Evolutionary conservation across 2,797 vertebrate species (phyloP).

Genomic region (Acanthornis magna): DNA sequence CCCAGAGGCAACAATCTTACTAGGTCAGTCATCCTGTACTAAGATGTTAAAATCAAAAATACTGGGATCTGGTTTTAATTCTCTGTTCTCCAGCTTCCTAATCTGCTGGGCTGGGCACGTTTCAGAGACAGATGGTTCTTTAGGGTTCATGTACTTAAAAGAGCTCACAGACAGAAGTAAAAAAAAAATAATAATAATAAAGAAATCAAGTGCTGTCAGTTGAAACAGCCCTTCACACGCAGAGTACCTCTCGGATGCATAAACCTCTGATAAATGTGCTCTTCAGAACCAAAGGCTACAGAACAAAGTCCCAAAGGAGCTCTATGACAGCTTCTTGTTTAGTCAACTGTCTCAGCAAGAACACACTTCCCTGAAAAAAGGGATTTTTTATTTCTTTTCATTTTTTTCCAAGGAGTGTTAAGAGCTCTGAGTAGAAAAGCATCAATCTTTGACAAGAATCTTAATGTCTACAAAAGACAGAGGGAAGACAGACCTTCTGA

Average conservation of each 20-base stretch:
- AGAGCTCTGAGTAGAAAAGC: background rate
- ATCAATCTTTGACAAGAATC: background rate
- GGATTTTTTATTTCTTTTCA: accelerated
- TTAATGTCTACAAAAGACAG: background rate
- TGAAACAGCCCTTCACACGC: background rate
- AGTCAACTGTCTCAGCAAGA: background rate
- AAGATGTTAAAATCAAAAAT: background rate
- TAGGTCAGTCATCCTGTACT: background rate
- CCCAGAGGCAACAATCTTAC: background rate
- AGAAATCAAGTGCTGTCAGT: background rate
- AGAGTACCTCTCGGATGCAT: background rate
- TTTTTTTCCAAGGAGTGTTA: background rate
- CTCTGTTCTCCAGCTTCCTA: conserved; percentile 35
- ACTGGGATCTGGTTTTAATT: conserved; percentile 53
- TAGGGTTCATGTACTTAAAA: conserved; percentile 4
- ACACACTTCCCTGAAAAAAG: background rate
- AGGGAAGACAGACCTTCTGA: background rate
- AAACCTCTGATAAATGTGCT: background rate
- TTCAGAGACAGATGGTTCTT: conserved; percentile 38
- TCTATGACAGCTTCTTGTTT: background rate
- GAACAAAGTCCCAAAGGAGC: background rate
- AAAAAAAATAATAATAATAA: background rate
- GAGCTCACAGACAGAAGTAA: background rate
- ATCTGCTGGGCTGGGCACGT: conserved; percentile 29
- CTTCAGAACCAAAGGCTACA: background rate